Evolutionary conservation across 2,797 vertebrate genomes (phyloP).

Genomic region (Loriculus beryllinus): DNA sequence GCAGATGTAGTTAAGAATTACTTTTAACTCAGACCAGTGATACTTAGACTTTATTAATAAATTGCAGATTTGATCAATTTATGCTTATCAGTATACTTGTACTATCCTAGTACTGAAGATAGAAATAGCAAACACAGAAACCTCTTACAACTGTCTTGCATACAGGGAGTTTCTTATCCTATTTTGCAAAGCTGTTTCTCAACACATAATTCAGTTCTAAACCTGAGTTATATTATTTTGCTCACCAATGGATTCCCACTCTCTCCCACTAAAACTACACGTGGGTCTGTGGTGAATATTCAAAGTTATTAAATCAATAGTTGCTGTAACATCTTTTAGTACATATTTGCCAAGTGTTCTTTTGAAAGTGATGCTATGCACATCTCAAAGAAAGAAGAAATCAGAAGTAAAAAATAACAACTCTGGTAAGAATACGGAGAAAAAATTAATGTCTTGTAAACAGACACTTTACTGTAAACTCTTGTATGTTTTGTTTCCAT

Average conservation of each 20-base stretch:
- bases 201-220: background rate
- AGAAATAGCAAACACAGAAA: background rate
- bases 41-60: background rate
- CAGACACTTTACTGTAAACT: background rate
- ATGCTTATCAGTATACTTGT: background rate
- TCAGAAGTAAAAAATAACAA: background rate
- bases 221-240: background rate
- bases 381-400: background rate
- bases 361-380: background rate
- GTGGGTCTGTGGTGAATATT: background rate
- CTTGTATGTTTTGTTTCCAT: background rate
- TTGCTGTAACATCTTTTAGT: background rate
- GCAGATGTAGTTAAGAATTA: background rate
- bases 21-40: background rate
- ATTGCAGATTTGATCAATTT: background rate
- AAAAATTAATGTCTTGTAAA: background rate
- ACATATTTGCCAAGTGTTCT: background rate
- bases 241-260: background rate
- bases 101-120: background rate
- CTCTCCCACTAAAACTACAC: background rate
- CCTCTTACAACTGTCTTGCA: background rate
- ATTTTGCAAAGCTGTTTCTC: background rate
- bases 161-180: background rate
- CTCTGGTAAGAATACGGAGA: background rate
- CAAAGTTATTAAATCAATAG: background rate